Base-by-base conservation (phyloP, 1,140 invertebrate genomes). In the Drosophila kepulauana region DNA sequence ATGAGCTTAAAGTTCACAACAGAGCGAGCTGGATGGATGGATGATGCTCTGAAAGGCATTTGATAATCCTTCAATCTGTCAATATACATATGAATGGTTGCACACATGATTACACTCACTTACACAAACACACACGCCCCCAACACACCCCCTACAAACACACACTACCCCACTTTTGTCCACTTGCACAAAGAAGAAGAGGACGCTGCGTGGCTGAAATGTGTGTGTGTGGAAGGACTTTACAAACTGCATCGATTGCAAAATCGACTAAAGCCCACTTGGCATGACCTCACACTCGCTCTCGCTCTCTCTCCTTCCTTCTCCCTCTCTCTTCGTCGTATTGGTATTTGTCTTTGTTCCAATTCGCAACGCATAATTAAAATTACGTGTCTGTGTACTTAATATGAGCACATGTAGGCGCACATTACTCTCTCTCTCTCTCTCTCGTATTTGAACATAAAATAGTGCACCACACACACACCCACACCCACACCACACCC, bases 41-140 rank as follows among this genome's bases (percentile, higher is more conserved):
- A 10, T 78, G 57, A 78, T 77, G 72, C 70, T 78, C 46, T 72
- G 72, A 84, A 76, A 84, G 84, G 80, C 84, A 88, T 78, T 87
- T 69, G 80, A 88, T 88, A 87, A 87, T 87, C 84, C 84, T 75
- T 88, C 85, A 87, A 84, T 87, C 80, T 84, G 85, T 89, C 84
- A 87, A 89, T 87, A 87, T 81, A 73, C 79, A 72, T 64, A 75
- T 78, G 64, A 68, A 68, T 70, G 72, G 51, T 63, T 70, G 66
- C 72, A 75, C 72, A 75, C 58, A 70, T 63, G 72, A 75, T 70
- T 70, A 70, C 66, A 75, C 72, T 43, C 45, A 49, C 43, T 69
- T 61, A 35, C 48, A 48, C 64, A 49, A 13, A 43, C n/a, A 52
- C 48, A 41, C 62, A 65, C 30, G 54, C 20, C 20, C 20, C 20